Conservation (phyloP, 2,113 vertebrate genomes). For the Sinocyclocheilus grahami region DNA sequence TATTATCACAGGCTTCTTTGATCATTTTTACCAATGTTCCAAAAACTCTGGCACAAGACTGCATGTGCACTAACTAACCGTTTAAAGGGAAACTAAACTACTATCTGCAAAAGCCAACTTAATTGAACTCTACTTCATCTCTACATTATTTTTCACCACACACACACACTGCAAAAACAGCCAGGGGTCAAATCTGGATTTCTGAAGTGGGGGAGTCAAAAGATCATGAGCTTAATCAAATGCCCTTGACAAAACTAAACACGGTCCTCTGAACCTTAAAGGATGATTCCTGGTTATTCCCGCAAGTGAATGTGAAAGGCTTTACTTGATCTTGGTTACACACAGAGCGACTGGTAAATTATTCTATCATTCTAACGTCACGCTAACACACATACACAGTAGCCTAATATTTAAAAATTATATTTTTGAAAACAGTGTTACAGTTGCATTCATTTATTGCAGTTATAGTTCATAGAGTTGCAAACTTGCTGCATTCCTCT, state of each 20-base stretch:
- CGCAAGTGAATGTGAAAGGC: not conserved
- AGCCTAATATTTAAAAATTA: not conserved
- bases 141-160: not conserved
- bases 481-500: not conserved
- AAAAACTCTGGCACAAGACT: not conserved
- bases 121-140: not conserved
- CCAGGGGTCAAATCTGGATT: not conserved
- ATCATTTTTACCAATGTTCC: no score
- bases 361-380: no score
- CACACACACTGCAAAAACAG: not conserved
- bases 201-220: no score
- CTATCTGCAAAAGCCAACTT: not conserved
- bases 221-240: no score
- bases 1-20: no score
- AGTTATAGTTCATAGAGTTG: not conserved
- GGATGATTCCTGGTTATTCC: not conserved
- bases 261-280: no score
- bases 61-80: no score
- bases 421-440: not conserved
- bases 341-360: not conserved
- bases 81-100: not conserved
- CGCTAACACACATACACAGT: not conserved
- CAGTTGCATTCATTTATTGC: not conserved
- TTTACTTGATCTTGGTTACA: not conserved
- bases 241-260: no score